Percentiles rank a stretch among this genome's conserved stretches.
phyloP scores from a whole-genome alignment of 2,113 vertebrate species.

The Rhinopithecus roxellana region DNA sequence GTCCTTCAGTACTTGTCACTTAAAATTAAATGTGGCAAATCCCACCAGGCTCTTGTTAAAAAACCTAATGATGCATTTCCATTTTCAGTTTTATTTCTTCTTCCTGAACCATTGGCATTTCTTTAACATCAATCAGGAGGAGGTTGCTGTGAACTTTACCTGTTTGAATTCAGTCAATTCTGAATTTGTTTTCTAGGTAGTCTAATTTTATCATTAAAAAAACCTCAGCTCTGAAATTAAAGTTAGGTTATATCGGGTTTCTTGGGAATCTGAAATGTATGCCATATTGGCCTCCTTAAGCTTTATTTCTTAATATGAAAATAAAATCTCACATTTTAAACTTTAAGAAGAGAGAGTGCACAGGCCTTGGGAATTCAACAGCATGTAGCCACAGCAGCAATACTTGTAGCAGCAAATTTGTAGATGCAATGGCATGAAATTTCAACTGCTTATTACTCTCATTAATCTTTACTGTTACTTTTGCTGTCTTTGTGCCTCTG shows the following conservation, averaged over 20 bases:
- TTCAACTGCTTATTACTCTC: background rate
- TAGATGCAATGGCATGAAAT: background rate
- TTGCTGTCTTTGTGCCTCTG: background rate
- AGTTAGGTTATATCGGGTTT: background rate
- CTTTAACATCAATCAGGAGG: background rate
- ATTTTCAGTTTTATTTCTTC: background rate
- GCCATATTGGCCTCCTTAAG: background rate
- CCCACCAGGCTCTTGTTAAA: background rate
- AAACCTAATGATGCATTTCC: background rate
- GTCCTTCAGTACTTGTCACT: background rate
- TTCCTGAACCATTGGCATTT: background rate
- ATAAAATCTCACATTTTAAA: background rate
- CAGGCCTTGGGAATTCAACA: background rate
- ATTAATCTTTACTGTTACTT: background rate
- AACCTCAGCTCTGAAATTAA: slow-evolving; percentile 34
- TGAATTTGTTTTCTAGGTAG: slow-evolving; percentile 46
- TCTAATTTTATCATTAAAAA: slow-evolving; percentile 26
- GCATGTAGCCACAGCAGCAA: background rate
- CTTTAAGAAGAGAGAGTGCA: background rate
- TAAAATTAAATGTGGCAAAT: background rate
- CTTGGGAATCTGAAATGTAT: background rate
- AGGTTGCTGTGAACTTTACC: background rate
- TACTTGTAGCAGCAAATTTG: background rate
- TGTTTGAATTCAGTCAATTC: background rate
- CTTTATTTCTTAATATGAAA: background rate